Evolutionary conservation across 2,113 vertebrate species (phyloP).

Genomic region (Sinocyclocheilus rhinocerous): DNA sequence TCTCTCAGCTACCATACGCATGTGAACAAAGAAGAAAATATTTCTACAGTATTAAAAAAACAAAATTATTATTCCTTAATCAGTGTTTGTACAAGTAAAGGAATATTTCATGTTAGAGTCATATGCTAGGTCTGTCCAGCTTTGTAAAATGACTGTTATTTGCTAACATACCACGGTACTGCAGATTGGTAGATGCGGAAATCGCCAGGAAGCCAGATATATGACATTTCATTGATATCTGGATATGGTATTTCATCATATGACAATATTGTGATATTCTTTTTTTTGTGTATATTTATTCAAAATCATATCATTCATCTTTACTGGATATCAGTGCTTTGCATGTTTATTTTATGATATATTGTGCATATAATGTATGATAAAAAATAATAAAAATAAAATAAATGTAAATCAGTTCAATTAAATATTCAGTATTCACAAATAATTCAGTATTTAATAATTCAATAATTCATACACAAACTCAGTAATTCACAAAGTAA

Average conservation of each 20-base stretch:
- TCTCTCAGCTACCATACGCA: too few relatives aligned
- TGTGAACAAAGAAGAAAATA: not conserved
- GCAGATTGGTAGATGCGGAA: not conserved
- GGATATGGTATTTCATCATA: not conserved
- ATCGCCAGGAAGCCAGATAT: not conserved
- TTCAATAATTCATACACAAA: too few relatives aligned
- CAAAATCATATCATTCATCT: not conserved
- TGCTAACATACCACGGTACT: not conserved
- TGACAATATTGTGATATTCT: not conserved
- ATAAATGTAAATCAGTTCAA: not conserved
- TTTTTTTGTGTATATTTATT: not conserved
- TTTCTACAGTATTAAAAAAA: conserved; percentile 10
- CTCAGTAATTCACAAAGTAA: too few relatives aligned
- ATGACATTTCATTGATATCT: not conserved
- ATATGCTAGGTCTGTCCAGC: not conserved
- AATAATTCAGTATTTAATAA: not conserved
- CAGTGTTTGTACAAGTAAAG: not conserved
- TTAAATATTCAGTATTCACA: not conserved
- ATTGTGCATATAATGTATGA: too few relatives aligned
- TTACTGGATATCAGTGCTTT: not conserved
- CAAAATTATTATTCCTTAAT: not conserved
- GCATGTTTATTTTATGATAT: too few relatives aligned
- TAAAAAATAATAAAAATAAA: not conserved
- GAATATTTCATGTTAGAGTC: not conserved
- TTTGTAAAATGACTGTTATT: not conserved